Evolutionary conservation across 2,888 invertebrate genomes (phyloP).

Genomic region (Drosophila bunnanda): DNA sequence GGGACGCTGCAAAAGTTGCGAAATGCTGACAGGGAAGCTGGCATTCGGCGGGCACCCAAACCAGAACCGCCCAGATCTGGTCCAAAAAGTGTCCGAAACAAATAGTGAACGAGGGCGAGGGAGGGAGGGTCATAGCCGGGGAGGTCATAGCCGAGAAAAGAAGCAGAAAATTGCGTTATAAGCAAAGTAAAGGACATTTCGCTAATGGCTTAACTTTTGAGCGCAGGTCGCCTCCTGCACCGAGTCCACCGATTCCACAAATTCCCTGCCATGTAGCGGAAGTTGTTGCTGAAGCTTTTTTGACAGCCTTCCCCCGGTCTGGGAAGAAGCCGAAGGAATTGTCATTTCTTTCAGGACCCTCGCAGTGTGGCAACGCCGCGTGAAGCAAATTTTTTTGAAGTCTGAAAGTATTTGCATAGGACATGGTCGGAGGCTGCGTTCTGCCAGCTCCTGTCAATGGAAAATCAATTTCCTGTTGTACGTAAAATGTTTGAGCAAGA

Average conservation of each 20-base stretch:
- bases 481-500: conserved; percentile 64
- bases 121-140: background rate
- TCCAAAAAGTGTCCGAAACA: conserved; percentile 69
- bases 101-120: conserved; percentile 62
- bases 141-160: conserved; percentile 35
- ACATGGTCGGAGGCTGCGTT: conserved; percentile 34
- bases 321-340: conserved; percentile 29
- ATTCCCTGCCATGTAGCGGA: conserved; percentile 63
- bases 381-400: conserved; percentile 56
- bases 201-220: conserved; percentile 79
- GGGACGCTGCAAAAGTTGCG: conserved; percentile 66
- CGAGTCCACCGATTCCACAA: conserved; percentile 11
- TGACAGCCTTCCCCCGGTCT: conserved; percentile 53
- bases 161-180: conserved; percentile 75
- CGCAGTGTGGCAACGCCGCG: conserved; percentile 70
- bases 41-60: conserved; percentile 65
- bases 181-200: conserved; percentile 79
- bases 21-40: conserved; percentile 77
- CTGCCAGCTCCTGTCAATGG: conserved; percentile 66
- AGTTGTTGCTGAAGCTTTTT: conserved; percentile 77
- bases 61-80: conserved; percentile 30
- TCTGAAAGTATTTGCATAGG: conserved; percentile 74
- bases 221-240: conserved; percentile 43
- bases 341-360: conserved; percentile 45
- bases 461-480: conserved; percentile 79